phyloP scores from a whole-genome alignment of 2,888 invertebrate genomes.

The Mimumesa dahlbomi region DNA sequence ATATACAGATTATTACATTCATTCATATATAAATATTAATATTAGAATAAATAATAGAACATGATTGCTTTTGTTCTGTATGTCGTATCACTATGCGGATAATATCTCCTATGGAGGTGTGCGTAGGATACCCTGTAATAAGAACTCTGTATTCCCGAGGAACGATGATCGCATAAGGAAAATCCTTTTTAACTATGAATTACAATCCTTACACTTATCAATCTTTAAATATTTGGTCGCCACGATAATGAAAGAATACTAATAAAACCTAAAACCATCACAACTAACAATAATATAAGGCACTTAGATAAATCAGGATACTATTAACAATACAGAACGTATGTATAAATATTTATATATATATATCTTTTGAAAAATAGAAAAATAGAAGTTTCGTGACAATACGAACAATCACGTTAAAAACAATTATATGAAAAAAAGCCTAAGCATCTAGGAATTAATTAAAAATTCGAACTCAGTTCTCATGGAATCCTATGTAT shows the following conservation, averaged over 20 bases:
- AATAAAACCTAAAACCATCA: constrained; percentile 3
- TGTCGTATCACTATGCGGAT: no score
- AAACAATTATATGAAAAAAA: no score
- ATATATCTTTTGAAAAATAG: constrained; percentile 3
- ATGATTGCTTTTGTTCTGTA: neutral
- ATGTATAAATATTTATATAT: no score
- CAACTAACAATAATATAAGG: constrained; percentile 37
- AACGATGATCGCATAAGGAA: neutral
- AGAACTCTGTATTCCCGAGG: neutral
- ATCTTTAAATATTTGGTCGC: no score
- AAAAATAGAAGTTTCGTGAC: constrained; percentile 14
- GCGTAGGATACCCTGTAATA: neutral
- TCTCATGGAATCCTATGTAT: no score
- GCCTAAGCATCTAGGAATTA: no score
- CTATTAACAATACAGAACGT: neutral
- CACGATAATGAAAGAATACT: neutral
- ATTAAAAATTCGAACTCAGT: no score
- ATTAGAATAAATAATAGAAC: neutral
- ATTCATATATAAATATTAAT: neutral
- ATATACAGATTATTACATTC: neutral
- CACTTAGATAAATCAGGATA: constrained; percentile 35
- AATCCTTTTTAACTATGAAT: neutral
- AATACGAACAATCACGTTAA: no score
- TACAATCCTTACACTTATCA: neutral
- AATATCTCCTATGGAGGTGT: neutral